Conservation (phyloP, 2,113 vertebrate species). For the Scatophagus argus region DNA sequence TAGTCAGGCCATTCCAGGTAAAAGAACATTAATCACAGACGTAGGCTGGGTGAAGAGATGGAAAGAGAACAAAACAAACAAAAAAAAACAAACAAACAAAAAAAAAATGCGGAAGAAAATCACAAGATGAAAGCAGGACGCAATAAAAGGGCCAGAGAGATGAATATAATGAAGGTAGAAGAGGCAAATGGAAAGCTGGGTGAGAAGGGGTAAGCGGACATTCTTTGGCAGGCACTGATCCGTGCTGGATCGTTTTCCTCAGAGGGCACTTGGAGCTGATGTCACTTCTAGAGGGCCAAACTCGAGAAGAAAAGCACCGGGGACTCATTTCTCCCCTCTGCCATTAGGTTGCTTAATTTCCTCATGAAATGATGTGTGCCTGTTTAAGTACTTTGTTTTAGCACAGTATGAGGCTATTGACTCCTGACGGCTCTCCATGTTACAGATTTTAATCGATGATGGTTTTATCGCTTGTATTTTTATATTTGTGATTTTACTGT, state of each 20-base stretch:
- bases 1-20: conserved; percentile 54
- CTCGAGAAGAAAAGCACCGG: conserved; percentile 14
- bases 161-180: conserved; percentile 30
- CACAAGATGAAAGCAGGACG: conserved; percentile 25
- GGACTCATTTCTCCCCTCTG: conserved; percentile 34
- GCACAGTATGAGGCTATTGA: conserved; percentile 6
- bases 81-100: too few relatives aligned
- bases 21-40: conserved; percentile 60
- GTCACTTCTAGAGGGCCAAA: conserved; percentile 46
- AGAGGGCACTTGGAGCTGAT: conserved; percentile 53
- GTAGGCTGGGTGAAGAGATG: conserved; percentile 23
- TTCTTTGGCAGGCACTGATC: conserved; percentile 20
- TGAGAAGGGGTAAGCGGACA: conserved; percentile 17
- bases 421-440: background rate
- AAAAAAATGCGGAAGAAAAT: conserved; percentile 24
- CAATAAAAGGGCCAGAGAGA: conserved; percentile 33
- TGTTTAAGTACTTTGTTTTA: conserved; percentile 45
- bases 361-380: conserved; percentile 42
- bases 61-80: conserved; percentile 44
- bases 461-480: conserved; percentile 7
- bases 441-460: background rate
- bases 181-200: conserved; percentile 40
- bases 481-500: background rate
- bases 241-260: conserved; percentile 18
- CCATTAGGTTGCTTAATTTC: conserved; percentile 51